Evolutionary conservation across 2,113 vertebrate species (phyloP), one percentile per base, ranked within the genome.

Genomic region (Sisor rabdophorus): DNA sequence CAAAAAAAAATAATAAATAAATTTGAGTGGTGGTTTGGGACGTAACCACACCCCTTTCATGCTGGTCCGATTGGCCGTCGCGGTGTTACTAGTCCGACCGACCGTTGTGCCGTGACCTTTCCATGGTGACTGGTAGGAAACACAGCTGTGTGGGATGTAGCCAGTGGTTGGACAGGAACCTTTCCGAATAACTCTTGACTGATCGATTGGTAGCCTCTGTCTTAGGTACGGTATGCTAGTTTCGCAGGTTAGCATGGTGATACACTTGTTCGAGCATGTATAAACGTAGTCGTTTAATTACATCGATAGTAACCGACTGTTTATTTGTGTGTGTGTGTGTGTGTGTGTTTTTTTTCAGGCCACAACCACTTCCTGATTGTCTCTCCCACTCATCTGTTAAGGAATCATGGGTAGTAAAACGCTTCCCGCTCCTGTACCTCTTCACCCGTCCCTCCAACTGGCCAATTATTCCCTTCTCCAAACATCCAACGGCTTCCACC

Each of bases 381-480:
- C 16, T 48, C 19, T 24, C 13, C 19, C 69, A 56, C 8, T 26
- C 63, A 56, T 17, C 36, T n/a, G 30, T 16, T 0, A 0, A 75
- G 73, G 79, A 84, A 83, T 78, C 69, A 99, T 99, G 97, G 95
- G 96, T 87, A 98, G 97, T 87, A 99, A 98, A 91, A 96, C 96
- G 52, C 91, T 99, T 75, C 94, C 96, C 1, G 96, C 96, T 0
- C 97, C 97, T 0, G 95, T 98, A 60, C 97, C 97, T 40, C 95
- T 99, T 58, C 97, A 99, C 71, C 97, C 97, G 0, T 96, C 96
- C 55, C 90, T 98, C 40, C 97, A 98, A 86, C 91, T 99, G 71
- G 95, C 96, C 75, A 98, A 98, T 88, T 99, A 98, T 82, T 98
- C 97, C 76, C 93, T 99, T 36, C 90, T 98, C 1, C 97, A 99